These are phyloP conservation scores for Leuciscus idus DNA, from an alignment of 2,113 vertebrate species.

Conservation along the genomic window DNA sequence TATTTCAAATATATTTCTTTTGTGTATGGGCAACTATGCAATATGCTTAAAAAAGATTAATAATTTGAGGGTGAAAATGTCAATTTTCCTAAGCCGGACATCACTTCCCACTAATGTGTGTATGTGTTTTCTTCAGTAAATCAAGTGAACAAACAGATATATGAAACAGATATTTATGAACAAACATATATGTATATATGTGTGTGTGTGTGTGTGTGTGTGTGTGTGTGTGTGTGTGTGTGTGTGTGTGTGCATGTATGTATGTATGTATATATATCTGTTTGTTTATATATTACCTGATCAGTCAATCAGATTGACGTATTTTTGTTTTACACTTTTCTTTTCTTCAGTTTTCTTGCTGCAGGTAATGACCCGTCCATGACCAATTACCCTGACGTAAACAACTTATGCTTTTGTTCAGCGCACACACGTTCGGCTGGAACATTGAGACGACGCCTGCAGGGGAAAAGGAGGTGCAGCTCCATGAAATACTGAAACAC, in stretches of 20 bases:
- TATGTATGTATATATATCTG: not conserved
- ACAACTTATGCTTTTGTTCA: conserved; percentile 5
- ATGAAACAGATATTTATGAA: not conserved
- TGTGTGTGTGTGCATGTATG: too few species aligned
- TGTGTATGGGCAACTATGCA: too few species aligned
- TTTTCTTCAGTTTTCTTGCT: not conserved
- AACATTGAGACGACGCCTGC: not conserved
- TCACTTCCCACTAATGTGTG: too few species aligned
- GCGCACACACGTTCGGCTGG: not conserved
- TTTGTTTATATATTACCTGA: not conserved
- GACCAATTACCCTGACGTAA: conserved; percentile 29
- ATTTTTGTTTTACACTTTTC: not conserved
- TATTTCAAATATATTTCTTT: too few species aligned
- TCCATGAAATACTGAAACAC: conserved; percentile 25
- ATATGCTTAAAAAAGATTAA: too few species aligned
- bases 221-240: too few species aligned
- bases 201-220: too few species aligned
- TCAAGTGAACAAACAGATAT: not conserved
- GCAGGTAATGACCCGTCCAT: conserved; percentile 25
- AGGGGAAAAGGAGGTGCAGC: conserved; percentile 18
- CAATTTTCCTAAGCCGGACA: too few species aligned
- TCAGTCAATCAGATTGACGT: not conserved
- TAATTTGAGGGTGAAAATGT: too few species aligned
- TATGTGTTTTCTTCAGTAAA: too few species aligned
- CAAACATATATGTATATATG: too few species aligned